These are phyloP conservation scores for Drosophila paracracens DNA, from an alignment of 2,888 invertebrate species.

Conservation along the genomic window DNA sequence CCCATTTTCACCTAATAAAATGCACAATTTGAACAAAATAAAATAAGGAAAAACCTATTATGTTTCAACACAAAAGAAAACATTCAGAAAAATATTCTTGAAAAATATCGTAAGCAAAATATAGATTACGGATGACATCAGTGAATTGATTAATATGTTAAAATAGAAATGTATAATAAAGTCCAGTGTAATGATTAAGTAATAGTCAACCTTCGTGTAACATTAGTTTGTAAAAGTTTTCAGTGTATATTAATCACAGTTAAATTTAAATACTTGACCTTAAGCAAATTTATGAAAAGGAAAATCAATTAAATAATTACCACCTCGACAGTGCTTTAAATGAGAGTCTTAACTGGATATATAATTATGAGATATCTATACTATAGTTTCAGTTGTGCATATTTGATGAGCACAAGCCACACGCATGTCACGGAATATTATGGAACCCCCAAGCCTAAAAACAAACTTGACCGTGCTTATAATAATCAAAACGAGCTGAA, in stretches of 20 bases:
- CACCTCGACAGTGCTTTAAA: neutral
- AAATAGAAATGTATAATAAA: too few species aligned
- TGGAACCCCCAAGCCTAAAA: constrained; percentile 20
- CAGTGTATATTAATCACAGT: neutral
- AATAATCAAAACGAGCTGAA: constrained; percentile 30
- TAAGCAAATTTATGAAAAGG: neutral
- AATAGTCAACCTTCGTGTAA: neutral
- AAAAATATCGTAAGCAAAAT: neutral
- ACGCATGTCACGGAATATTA: constrained; percentile 42
- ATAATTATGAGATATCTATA: constrained; percentile 34
- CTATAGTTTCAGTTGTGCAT: constrained; percentile 37
- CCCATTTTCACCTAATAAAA: constrained; percentile 53
- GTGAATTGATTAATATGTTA: neutral
- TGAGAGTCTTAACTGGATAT: neutral
- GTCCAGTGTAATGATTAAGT: too few species aligned
- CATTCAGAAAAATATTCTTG: neutral
- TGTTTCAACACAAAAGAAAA: neutral
- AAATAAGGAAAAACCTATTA: constrained; percentile 5
- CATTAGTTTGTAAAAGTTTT: neutral
- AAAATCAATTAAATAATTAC: constrained; percentile 32
- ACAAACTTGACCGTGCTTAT: constrained; percentile 45
- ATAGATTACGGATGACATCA: neutral
- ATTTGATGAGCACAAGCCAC: constrained; percentile 34
- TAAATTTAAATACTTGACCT: neutral
- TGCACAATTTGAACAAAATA: constrained; percentile 39